These are phyloP conservation scores for Rallus crepitans DNA, from an alignment of 2,797 vertebrate genomes.

Conservation along the genomic window DNA sequence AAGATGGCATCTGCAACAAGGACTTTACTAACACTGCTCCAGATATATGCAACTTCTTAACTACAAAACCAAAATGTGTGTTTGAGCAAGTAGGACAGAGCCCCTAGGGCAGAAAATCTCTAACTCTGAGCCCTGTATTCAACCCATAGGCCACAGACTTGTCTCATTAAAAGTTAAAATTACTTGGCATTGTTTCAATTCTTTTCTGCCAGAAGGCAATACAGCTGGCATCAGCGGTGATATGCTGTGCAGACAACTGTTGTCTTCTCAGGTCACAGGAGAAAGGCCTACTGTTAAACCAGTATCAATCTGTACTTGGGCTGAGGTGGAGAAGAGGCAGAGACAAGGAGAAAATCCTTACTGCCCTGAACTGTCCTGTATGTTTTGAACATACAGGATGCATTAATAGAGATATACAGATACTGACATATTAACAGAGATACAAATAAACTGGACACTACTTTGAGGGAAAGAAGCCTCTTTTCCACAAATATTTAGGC, in stretches of 20 bases:
- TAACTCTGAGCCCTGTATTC: background rate
- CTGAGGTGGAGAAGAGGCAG: background rate
- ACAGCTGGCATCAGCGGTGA: background rate
- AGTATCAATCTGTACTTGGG: background rate
- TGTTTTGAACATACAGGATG: background rate
- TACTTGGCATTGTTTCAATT: background rate
- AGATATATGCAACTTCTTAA: background rate
- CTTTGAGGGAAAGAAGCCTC: background rate
- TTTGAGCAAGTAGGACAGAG: background rate
- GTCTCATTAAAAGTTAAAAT: conserved; percentile 18
- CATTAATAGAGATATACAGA: background rate
- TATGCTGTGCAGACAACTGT: background rate
- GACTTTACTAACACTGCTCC: background rate
- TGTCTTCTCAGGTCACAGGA: background rate
- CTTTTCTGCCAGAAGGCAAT: background rate
- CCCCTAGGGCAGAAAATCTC: background rate
- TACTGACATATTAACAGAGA: background rate
- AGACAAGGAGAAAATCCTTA: background rate
- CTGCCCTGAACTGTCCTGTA: background rate
- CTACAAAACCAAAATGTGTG: background rate
- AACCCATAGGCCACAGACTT: background rate
- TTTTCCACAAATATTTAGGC: background rate
- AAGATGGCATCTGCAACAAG: background rate
- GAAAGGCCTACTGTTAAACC: background rate
- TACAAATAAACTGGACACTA: background rate